A percentile compares a stretch with the other conserved stretches of the same genome.
These are phyloP conservation scores for Ochotona princeps DNA, from an alignment of 2,113 vertebrate species.

Conservation along the genomic window DNA sequence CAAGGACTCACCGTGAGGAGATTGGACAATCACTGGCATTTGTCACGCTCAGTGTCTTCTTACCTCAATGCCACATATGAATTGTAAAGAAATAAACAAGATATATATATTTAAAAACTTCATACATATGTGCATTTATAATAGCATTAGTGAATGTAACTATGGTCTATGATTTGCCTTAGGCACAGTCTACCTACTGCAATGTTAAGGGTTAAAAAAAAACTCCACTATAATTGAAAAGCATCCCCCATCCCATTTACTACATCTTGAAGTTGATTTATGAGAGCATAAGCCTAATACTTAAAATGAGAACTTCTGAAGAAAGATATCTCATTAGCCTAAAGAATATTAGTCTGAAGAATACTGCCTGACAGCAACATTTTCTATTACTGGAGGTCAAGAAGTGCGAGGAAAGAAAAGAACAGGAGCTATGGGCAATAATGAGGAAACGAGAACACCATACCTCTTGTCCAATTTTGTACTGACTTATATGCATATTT, in stretches of 20 bases:
- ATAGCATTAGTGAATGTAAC: neutral
- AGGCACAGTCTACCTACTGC: neutral
- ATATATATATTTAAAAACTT: neutral
- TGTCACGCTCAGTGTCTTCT: neutral
- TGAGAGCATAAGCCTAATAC: neutral
- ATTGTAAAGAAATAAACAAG: neutral
- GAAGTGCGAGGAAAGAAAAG: neutral
- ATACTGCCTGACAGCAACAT: neutral
- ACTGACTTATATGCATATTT: neutral
- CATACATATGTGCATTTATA: neutral
- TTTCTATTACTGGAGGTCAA: constrained; percentile 38
- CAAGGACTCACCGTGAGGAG: neutral
- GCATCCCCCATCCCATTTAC: neutral
- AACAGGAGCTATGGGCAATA: neutral
- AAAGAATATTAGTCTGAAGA: constrained; percentile 1
- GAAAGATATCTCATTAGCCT: neutral
- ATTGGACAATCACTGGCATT: neutral
- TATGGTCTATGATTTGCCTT: constrained; percentile 1
- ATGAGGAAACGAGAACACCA: neutral
- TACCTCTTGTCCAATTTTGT: constrained; percentile 13
- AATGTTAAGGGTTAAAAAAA: constrained; percentile 17
- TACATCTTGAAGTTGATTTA: constrained; percentile 36
- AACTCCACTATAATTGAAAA: neutral
- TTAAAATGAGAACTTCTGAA: constrained; percentile 33
- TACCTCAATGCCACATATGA: neutral